Evolutionary conservation across 2,113 vertebrate genomes (phyloP), one percentile per base, ranked within the genome.

Genomic region (Nothoprocta perdicaria): DNA sequence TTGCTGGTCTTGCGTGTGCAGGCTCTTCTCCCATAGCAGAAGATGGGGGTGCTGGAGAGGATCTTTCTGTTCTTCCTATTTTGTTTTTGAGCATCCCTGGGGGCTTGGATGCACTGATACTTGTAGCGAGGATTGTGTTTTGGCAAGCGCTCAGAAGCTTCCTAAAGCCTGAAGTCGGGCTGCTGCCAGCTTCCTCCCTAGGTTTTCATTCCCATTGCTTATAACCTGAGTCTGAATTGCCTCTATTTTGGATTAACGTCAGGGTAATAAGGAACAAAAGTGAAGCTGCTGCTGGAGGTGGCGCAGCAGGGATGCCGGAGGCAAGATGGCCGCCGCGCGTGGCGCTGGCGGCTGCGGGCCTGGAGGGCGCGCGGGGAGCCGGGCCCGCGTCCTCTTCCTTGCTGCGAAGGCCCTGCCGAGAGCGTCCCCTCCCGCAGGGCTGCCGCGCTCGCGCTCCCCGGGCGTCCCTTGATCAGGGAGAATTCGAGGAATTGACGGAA

Each of bases 201-300:
- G 90, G 63, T 46, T 92, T 94, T 95, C 33, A 26, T 45, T 17
- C 23, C 24, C 33, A 27, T 40, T 79, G 26, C 84, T 62, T 84
- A 82, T 84, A 92, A 67, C 71, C 55, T 55, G 24, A n/a, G 14
- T 43, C 31, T 71, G 63, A 93, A 89, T 83, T 92, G 77, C 78
- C 72, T 93, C 67, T 84, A 40, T 90, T 90, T 84, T 66, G 72
- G 63, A 76, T 1, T 80, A 76, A 69, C 8, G 4, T 81, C 74
- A 57, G 33, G 40, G 23, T 58, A 88, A 67, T 66, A 66, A 91
- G 82, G 80, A 80, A 23, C 16, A 63, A 75, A 69, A 62, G 14
- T 3, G 22, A 76, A 80, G 26, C 4, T 23, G 18, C 35, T 31
- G 55, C 83, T 52, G 7, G 61, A 24, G 18, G 46, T 48, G 46